Evolutionary conservation across 2,797 vertebrate genomes (phyloP), one percentile per base, ranked within the genome.

Genomic region (Kryptopterus vitreolus): DNA sequence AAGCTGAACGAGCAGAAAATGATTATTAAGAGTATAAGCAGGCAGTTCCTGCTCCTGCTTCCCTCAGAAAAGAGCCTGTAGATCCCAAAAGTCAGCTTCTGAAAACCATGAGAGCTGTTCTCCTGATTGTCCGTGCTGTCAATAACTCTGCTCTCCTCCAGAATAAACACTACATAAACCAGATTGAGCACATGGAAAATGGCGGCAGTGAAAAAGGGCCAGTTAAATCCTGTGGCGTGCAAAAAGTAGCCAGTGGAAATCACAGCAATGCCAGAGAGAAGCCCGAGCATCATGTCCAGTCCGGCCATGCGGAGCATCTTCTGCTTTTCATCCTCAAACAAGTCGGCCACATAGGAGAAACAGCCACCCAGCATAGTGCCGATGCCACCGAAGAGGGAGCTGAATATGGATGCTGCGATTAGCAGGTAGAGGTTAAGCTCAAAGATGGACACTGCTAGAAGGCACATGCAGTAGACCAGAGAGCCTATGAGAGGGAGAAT

Each of bases 161-260:
- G 90, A 74, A 96, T 86, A 87, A 97, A 95, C 26, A 92, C 16
- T 24, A 94, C 92, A 65, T 98, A 99, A 35, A 93, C 73, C 13
- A 99, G 88, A 68, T 92, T 94, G 79, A 96, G 0, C 26, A 84
- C 31, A 46, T 94, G 91, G 76, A 93, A 91, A 35, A 94, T 0
- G 0, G 89, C 88, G 0, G 93, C 88, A 1, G 92, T 93, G 20
- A 94, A 57, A 88, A 98, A 96, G 16, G 97, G 96, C 96, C 96
- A 97, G 12, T 92, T 89, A 87, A 98, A 98, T 24, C 96, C 97
- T 1, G 94, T 66, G 12, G 88, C 92, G 88, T 87, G 93, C 68
- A 99, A 87, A 80, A 98, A 96, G 89, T 98, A 98, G 48, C 98
- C 98, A 0, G 97, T 96, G 4, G 89, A 92, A 78, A 99, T 82